Base-by-base conservation (phyloP, 2,888 invertebrate genomes). In the Drosophila parthenogenetica region DNA sequence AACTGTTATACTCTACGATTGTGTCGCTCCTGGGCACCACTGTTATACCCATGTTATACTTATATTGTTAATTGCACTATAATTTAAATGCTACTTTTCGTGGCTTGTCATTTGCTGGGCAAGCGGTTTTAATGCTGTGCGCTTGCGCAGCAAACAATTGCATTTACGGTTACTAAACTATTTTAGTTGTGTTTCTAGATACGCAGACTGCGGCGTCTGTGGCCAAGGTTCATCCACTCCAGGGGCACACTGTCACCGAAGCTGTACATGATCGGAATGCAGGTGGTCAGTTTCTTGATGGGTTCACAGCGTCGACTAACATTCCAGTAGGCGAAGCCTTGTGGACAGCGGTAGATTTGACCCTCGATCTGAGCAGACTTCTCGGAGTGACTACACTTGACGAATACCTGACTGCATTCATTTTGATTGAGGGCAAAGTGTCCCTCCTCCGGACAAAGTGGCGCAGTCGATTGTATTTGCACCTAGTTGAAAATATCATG, bases 291-390 rank as follows among this genome's bases (percentile, higher is more conserved):
- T 87, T 94, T 94, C 46, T 93, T 92, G 0, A 93, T 92, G 45
- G 94, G 93, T 92, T 97, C 97, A 90, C 97, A 97, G 87, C 95
- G 93, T 91, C 95, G 94, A 80, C 96, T 96, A 3, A 96, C 94
- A 45, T 95, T 94, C 96, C 96, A 97, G 90, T 95, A 97, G 4
- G 95, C 93, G 81, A 94, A 96, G 45, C 95, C 95, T 81, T 94
- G 93, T 0, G 97, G 97, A 92, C 97, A 97, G 85, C 95, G 95
- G 90, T 95, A 95, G 13, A 97, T 93, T 81, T 94, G 94, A 14
- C 96, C 97, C 91, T 95, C 93, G 77, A 96, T 90, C 57, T 92
- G 93, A 48, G 93, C 93, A 1, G 92, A 89, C 72, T 93, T 93
- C 11, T 87, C 73, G 13, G 93, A 91, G 78, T 92, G 93, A 81